These are phyloP conservation scores for Drosophila hamatofila DNA, from an alignment of 2,888 invertebrate species.

Conservation along the genomic window DNA sequence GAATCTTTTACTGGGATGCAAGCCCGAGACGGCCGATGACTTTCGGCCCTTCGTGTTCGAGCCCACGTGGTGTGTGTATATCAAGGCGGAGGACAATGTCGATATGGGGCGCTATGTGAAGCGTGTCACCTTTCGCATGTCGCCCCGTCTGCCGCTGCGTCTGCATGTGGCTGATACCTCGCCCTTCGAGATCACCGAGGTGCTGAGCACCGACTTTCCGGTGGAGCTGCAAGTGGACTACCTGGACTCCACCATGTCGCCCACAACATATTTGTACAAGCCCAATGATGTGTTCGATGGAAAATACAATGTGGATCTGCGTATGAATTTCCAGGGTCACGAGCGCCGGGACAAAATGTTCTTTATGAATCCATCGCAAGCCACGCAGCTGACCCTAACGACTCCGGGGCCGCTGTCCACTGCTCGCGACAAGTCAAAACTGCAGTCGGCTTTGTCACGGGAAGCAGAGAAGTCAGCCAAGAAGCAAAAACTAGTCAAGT, in stretches of 20 bases:
- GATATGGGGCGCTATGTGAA: slow-evolving; percentile 58
- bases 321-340: slow-evolving; percentile 57
- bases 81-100: slow-evolving; percentile 35
- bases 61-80: slow-evolving; percentile 67
- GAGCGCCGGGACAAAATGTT: slow-evolving; percentile 61
- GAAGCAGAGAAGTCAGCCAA: background rate
- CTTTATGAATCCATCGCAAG: slow-evolving; percentile 58
- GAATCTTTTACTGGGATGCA: slow-evolving; percentile 55
- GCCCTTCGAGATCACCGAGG: slow-evolving; percentile 59
- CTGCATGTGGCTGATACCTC: slow-evolving; percentile 49
- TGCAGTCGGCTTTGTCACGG: background rate
- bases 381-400: slow-evolving; percentile 30
- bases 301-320: slow-evolving; percentile 48
- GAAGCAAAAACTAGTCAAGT: background rate
- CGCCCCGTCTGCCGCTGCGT: slow-evolving; percentile 59
- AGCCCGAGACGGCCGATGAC: slow-evolving; percentile 57
- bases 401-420: slow-evolving; percentile 9
- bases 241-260: slow-evolving; percentile 51
- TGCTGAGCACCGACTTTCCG: slow-evolving; percentile 54
- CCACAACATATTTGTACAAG: slow-evolving; percentile 61
- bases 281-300: slow-evolving; percentile 54
- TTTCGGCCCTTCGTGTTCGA: slow-evolving; percentile 52
- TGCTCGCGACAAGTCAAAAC: background rate
- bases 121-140: slow-evolving; percentile 59
- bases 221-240: slow-evolving; percentile 51